Conservation (phyloP, 2,113 vertebrate genomes). For the Hippoglossus stenolepis region DNA sequence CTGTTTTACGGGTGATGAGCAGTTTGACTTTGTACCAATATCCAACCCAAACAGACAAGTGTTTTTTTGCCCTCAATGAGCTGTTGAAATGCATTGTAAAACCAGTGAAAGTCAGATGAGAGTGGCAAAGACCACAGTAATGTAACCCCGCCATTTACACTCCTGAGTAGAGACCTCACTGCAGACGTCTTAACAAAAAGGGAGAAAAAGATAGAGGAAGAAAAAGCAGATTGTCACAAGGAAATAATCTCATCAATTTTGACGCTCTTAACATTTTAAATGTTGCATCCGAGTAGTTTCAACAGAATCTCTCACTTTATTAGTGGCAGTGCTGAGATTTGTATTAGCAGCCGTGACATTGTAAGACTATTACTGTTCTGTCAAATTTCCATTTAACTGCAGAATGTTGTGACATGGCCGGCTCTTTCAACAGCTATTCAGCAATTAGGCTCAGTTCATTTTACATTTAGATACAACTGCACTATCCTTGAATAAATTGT, state of each 20-base stretch:
- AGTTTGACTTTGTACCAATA: conserved; percentile 13
- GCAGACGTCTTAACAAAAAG: conserved; percentile 1
- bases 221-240: conserved; percentile 28
- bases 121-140: neutral
- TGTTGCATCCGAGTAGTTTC: conserved; percentile 29
- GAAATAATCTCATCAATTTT: conserved; percentile 53
- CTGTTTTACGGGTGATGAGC: too few species aligned
- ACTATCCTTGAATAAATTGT: conserved; percentile 14
- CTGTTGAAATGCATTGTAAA: conserved; percentile 11
- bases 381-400: conserved; percentile 17
- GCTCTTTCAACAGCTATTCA: conserved; percentile 5
- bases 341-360: conserved; percentile 31
- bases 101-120: conserved; percentile 19
- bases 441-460: conserved; percentile 34
- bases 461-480: conserved; percentile 19
- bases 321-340: conserved; percentile 12
- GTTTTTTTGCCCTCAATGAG: conserved; percentile 5
- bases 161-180: conserved; percentile 19
- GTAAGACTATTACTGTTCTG: conserved; percentile 11
- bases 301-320: conserved; percentile 35
- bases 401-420: neutral
- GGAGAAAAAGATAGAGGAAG: neutral
- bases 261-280: conserved; percentile 29
- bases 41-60: neutral
- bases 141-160: conserved; percentile 6